Evolutionary conservation across 2,113 vertebrate species (phyloP).

Genomic region (Pygoscelis antarcticus): DNA sequence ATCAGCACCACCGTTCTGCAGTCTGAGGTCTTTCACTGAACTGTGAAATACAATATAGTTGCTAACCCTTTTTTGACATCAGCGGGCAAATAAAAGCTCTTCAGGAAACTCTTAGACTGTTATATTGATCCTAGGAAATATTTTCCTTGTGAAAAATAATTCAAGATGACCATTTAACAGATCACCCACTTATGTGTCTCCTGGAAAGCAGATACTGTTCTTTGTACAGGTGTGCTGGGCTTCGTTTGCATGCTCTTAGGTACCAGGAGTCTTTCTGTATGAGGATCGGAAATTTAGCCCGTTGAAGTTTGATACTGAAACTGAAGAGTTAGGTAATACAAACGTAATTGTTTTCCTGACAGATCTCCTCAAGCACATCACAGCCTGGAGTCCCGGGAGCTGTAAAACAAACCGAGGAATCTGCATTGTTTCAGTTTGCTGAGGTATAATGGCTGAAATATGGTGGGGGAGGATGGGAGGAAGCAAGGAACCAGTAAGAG

Average conservation of each 20-base stretch:
- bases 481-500: background rate
- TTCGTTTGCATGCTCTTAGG: background rate
- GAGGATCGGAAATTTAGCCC: background rate
- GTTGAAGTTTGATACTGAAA: background rate
- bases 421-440: constrained; percentile 83
- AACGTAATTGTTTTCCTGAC: constrained; percentile 49
- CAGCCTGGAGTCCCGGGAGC: constrained; percentile 62
- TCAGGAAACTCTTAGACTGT: background rate
- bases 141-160: background rate
- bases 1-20: background rate
- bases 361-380: constrained; percentile 81
- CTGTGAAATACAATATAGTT: background rate
- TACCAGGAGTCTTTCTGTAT: background rate
- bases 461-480: background rate
- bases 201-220: background rate
- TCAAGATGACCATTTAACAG: background rate
- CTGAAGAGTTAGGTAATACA: background rate
- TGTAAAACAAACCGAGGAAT: constrained; percentile 78
- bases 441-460: constrained; percentile 71
- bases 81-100: background rate
- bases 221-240: background rate
- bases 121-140: background rate
- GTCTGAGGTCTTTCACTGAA: background rate
- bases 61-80: background rate
- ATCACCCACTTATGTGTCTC: background rate